Percentiles rank a stretch among this genome's conserved stretches.
These are phyloP conservation scores for Brachionus rubens DNA, from an alignment of 1,140 invertebrate genomes.

Conservation along the genomic window DNA sequence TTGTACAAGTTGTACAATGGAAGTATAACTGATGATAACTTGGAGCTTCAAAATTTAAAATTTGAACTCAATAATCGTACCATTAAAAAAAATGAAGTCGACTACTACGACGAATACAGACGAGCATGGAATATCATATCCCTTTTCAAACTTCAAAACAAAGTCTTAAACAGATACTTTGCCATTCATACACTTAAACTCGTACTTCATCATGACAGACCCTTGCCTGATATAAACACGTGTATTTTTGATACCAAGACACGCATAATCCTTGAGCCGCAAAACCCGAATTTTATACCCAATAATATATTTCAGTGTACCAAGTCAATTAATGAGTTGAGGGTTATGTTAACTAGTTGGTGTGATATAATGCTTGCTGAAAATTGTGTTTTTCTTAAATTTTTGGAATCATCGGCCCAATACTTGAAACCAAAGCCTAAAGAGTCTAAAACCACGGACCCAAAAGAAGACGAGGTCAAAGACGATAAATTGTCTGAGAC, in stretches of 20 bases:
- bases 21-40: background rate
- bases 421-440: background rate
- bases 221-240: conserved; percentile 11
- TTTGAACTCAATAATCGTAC: conserved; percentile 37
- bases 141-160: background rate
- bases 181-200: conserved; percentile 34
- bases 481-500: background rate
- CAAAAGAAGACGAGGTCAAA: background rate
- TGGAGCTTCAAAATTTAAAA: conserved; percentile 5
- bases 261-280: background rate
- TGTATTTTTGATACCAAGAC: conserved; percentile 31
- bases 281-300: background rate
- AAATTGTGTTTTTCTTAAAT: conserved; percentile 43
- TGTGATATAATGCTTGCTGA: conserved; percentile 32
- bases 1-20: conserved; percentile 32
- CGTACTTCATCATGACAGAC: background rate
- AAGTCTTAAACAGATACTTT: background rate
- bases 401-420: background rate
- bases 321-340: conserved; percentile 21
- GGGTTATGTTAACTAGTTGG: conserved; percentile 7
- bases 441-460: background rate
- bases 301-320: conserved; percentile 13
- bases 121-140: conserved; percentile 15
- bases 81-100: conserved; percentile 1
- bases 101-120: conserved; percentile 6